These are phyloP conservation scores for Andricus grossulariae DNA, from an alignment of 1,140 invertebrate species.

Conservation along the genomic window DNA sequence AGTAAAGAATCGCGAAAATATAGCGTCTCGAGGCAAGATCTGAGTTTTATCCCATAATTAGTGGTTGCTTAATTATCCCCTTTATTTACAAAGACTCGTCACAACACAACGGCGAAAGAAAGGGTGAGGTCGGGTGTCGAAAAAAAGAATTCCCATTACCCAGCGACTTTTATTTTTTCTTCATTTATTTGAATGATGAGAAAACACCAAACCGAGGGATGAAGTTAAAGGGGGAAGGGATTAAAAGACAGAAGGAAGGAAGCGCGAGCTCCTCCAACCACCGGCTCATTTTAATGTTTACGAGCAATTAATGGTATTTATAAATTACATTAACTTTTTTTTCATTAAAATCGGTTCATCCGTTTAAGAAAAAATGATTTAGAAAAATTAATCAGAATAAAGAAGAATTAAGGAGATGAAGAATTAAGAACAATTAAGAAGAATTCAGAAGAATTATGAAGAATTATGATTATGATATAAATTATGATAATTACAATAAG, in stretches of 20 bases:
- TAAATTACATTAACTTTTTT: too few relatives aligned
- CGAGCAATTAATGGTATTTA: too few relatives aligned
- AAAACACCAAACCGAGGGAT: slow-evolving; percentile 3
- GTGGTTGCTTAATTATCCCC: slow-evolving; percentile 30
- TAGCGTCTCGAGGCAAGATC: slow-evolving; percentile 23
- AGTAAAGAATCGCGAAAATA: slow-evolving; percentile 22
- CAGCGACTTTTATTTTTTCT: slow-evolving; percentile 8
- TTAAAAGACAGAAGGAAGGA: slow-evolving; percentile 28
- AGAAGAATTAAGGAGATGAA: too few relatives aligned
- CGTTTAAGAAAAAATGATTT: too few relatives aligned
- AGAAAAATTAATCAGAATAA: too few relatives aligned
- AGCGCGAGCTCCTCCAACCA: slow-evolving; percentile 43
- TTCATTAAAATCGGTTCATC: too few relatives aligned
- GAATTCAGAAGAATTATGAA: too few relatives aligned
- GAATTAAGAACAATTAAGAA: too few relatives aligned
- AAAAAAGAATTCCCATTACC: slow-evolving; percentile 32
- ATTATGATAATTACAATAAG: too few relatives aligned
- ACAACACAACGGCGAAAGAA: slow-evolving; percentile 6
- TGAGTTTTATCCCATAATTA: slow-evolving; percentile 21
- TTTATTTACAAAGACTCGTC: slow-evolving; percentile 23
- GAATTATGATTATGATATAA: too few relatives aligned
- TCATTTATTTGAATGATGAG: slow-evolving; percentile 27
- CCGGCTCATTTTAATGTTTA: neutral
- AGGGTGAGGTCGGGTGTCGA: slow-evolving; percentile 26
- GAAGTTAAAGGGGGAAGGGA: neutral